Evolutionary conservation across 2,888 invertebrate genomes (phyloP), one percentile per base, ranked within the genome.

Genomic region (Xestoiulus laeticollis): DNA sequence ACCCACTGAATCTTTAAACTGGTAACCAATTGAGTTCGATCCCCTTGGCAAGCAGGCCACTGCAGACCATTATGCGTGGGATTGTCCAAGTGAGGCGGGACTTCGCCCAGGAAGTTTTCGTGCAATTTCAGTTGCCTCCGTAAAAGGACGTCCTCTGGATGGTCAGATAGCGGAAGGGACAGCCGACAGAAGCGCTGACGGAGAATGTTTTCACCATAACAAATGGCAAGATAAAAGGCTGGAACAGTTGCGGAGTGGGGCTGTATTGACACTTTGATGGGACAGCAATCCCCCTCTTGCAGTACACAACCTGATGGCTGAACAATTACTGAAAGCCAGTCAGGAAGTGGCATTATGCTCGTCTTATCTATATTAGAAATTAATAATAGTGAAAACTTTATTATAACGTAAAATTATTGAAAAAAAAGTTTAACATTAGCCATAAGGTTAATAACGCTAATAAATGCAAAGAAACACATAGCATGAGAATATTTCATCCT

Each of bases 311-410:
- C 38, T 26, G 85, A 43, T 26, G 85, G 85, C 14, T 43, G 38
- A 85, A 85, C n/a, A 26, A 26, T 85, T 38, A 44, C 38, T 19
- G 85, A 85, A 85, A 85, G 38, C 43, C 44, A 26, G 85, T 38
- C 22, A 10, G 85, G 85, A 85, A 85, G 22, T 38, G 85, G 85
- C 0, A n/a, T 12, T 22, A 85, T 38, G 44, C 85, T 85, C 4
- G 85, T 32, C 44, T 38, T 85, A 85, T 85, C 85, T 85, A n/a
- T 0, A 85, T 26, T n/a, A 22, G 44, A 85, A 85, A 85, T 85
- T 43, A 38, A n/a, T n/a, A n/a, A n/a, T n/a, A n/a, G n/a, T n/a
- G 38, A 38, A 8, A 38, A 38, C 38, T 8, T 38, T 38, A 8
- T 8, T 8, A 38, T 38, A 38, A 5, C 5, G 38, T 0, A 38